A percentile compares a stretch with the other conserved stretches of the same genome.
Evolutionary conservation across 2,888 invertebrate species (phyloP).

Genomic region (Lepas anatifera): DNA sequence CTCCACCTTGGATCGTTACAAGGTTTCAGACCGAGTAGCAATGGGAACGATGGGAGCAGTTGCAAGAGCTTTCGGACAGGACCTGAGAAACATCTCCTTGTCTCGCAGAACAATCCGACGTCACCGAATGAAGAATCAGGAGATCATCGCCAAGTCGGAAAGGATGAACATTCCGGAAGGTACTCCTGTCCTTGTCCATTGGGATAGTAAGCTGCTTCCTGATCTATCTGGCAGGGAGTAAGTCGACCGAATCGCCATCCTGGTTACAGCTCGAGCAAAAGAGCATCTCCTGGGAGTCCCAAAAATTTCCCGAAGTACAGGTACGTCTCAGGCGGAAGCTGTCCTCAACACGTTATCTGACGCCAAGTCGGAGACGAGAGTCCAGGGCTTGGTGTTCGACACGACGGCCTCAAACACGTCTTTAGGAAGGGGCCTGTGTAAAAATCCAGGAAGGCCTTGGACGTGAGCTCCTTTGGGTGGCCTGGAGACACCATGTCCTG

Average conservation of each 20-base stretch:
- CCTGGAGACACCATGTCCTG: slow-evolving; percentile 13
- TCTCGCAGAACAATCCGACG: neutral
- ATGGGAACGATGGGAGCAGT: neutral
- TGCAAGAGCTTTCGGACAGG: neutral
- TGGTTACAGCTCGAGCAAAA: neutral
- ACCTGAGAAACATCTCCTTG: neutral
- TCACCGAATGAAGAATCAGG: neutral
- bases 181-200: neutral
- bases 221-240: neutral
- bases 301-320: neutral
- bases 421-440: slow-evolving; percentile 11
- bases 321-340: neutral
- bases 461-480: slow-evolving; percentile 9
- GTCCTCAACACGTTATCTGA: neutral
- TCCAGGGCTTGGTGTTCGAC: slow-evolving; percentile 5
- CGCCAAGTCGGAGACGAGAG: neutral
- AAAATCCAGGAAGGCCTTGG: neutral
- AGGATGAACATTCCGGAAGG: neutral
- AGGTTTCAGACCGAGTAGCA: neutral
- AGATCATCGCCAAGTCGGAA: neutral
- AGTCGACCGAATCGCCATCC: slow-evolving; percentile 4
- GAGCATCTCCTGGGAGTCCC: slow-evolving; percentile 9
- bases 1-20: neutral
- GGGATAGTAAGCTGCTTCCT: neutral
- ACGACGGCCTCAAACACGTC: too few species aligned